Percentiles rank a stretch among this genome's conserved stretches.
phyloP scores from a whole-genome alignment of 2,888 invertebrate species.

The Eledona agricola region DNA sequence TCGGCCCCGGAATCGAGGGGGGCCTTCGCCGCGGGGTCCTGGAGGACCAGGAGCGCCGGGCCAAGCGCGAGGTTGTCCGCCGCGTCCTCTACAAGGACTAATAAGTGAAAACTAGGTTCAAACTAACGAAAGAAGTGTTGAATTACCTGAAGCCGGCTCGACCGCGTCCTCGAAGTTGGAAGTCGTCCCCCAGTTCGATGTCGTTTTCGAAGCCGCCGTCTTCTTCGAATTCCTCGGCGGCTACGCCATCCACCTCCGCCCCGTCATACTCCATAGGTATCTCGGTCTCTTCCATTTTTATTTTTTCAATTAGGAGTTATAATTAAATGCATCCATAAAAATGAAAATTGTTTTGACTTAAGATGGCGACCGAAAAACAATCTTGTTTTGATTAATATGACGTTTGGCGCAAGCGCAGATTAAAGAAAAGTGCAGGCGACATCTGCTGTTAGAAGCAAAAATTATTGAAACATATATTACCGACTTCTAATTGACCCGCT shows the following conservation, averaged over 20 bases:
- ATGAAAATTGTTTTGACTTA: conserved; percentile 9
- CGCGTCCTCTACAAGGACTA: conserved; percentile 52
- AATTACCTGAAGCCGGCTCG: conserved; percentile 46
- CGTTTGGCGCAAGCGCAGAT: conserved; percentile 14
- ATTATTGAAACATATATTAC: too few species aligned
- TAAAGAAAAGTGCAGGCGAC: too few species aligned
- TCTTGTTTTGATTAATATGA: conserved; percentile 5
- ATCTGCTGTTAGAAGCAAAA: too few species aligned
- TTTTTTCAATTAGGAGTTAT: conserved; percentile 14
- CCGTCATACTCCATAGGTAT: conserved; percentile 37
- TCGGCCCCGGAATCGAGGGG: conserved; percentile 74
- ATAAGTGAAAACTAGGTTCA: conserved; percentile 5
- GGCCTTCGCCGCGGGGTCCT: conserved; percentile 64
- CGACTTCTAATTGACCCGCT: too few species aligned
- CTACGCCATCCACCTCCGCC: conserved; percentile 37
- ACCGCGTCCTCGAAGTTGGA: conserved; percentile 61
- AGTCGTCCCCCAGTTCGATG: conserved; percentile 63
- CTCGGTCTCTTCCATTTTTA: conserved; percentile 34
- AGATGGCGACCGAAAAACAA: conserved; percentile 18
- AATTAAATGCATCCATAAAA: conserved; percentile 12
- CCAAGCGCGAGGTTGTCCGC: conserved; percentile 55
- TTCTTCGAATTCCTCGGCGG: conserved; percentile 54
- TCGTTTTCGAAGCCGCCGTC: conserved; percentile 59
- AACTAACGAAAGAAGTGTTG: conserved; percentile 13
- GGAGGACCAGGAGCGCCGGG: conserved; percentile 60